These are phyloP conservation scores for Sepiola atlantica DNA, from an alignment of 2,888 invertebrate species.

Conservation along the genomic window DNA sequence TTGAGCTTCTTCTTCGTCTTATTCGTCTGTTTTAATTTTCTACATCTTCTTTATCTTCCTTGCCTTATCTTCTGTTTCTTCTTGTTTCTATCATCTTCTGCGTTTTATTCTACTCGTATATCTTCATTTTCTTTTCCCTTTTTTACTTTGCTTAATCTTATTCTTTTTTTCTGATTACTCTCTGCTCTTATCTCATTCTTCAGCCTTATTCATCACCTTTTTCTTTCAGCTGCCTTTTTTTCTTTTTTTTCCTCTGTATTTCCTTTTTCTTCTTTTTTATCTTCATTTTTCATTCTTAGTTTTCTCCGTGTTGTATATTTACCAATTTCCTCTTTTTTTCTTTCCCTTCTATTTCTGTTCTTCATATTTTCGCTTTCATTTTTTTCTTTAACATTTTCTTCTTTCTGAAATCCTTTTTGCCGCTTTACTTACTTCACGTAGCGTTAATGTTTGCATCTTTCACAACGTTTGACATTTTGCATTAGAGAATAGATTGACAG, in stretches of 20 bases:
- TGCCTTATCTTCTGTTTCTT: neutral
- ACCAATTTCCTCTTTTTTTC: neutral
- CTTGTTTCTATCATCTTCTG: neutral
- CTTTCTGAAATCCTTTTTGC: neutral
- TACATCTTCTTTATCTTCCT: neutral
- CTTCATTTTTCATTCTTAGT: too few relatives aligned
- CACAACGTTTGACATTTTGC: constrained; percentile 13
- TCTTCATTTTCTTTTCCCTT: neutral
- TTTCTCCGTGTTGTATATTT: too few relatives aligned
- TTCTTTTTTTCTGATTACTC: neutral
- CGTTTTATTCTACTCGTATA: neutral
- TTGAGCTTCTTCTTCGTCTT: neutral
- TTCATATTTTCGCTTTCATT: too few relatives aligned
- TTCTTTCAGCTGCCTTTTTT: neutral
- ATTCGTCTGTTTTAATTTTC: neutral
- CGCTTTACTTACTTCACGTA: neutral
- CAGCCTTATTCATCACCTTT: neutral
- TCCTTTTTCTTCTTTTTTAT: too few relatives aligned
- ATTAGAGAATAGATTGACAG: constrained; percentile 10
- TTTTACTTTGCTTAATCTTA: neutral
- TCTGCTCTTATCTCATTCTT: neutral
- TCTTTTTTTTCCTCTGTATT: too few relatives aligned
- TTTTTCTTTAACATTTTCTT: neutral
- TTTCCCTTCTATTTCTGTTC: neutral
- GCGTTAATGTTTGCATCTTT: neutral